These are phyloP conservation scores for Luffia ferchaultella DNA, from an alignment of 2,888 invertebrate species.

Conservation along the genomic window DNA sequence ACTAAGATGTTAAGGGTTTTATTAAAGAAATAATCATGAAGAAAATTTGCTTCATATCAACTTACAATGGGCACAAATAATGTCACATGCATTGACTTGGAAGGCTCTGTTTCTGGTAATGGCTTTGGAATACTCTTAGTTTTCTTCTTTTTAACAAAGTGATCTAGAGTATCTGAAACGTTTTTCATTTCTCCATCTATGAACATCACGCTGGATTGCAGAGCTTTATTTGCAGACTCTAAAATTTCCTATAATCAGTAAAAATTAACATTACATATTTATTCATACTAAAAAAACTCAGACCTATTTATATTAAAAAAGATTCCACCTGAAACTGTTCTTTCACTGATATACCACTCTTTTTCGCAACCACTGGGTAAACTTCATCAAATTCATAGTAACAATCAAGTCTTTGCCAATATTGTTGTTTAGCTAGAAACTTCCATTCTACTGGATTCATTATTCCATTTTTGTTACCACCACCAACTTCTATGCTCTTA, in stretches of 20 bases:
- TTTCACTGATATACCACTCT: conserved; percentile 70
- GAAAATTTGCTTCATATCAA: too few species aligned
- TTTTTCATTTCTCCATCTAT: conserved; percentile 77
- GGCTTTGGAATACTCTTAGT: conserved; percentile 43
- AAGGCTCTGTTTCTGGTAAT: conserved; percentile 39
- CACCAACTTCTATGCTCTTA: conserved; percentile 69
- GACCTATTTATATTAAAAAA: background rate
- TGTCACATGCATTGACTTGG: conserved; percentile 68
- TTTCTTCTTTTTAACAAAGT: conserved; percentile 69
- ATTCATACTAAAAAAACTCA: background rate
- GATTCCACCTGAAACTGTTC: conserved; percentile 71
- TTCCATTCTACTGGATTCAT: conserved; percentile 81
- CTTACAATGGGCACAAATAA: conserved; percentile 77
- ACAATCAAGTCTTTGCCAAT: conserved; percentile 81
- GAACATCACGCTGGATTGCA: conserved; percentile 73
- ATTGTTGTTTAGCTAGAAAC: conserved; percentile 72
- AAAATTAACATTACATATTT: background rate
- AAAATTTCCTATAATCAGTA: conserved; percentile 62
- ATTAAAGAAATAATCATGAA: too few species aligned
- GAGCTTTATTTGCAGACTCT: conserved; percentile 62
- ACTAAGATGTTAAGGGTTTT: too few species aligned
- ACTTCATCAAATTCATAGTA: conserved; percentile 79
- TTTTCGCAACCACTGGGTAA: conserved; percentile 72
- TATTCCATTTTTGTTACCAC: conserved; percentile 37
- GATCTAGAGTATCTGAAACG: conserved; percentile 69